A percentile compares a stretch with the other conserved stretches of the same genome.
Evolutionary conservation across 2,113 vertebrate species (phyloP).

Genomic region (Enhydra lutris): DNA sequence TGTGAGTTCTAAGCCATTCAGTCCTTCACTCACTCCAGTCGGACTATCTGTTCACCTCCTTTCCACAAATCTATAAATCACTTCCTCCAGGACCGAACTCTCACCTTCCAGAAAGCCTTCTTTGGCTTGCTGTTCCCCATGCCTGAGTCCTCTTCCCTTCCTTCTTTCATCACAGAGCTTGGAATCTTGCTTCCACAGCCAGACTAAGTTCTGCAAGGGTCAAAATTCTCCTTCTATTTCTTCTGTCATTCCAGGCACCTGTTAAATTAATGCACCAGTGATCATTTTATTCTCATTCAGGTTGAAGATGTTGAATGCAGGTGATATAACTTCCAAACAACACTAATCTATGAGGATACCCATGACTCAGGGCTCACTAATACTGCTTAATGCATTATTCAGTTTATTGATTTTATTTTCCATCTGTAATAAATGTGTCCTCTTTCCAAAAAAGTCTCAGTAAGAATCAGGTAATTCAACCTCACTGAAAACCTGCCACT

Average conservation of each 20-base stretch:
- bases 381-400: constrained; percentile 50
- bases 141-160: neutral
- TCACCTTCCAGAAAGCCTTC: neutral
- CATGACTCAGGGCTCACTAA: neutral
- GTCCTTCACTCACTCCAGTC: neutral
- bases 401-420: constrained; percentile 55
- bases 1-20: neutral
- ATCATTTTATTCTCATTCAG: constrained; percentile 32
- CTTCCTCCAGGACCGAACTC: neutral
- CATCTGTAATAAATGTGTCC: constrained; percentile 26
- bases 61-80: neutral
- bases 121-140: neutral
- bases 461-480: constrained; percentile 6
- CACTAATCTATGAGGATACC: neutral
- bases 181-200: neutral
- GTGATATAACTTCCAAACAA: neutral
- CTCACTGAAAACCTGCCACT: constrained; percentile 25
- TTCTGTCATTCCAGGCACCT: neutral
- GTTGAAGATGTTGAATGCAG: neutral
- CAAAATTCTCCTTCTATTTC: neutral
- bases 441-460: constrained; percentile 20
- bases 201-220: neutral
- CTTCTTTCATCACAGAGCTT: neutral
- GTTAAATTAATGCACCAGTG: neutral
- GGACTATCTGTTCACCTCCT: neutral